Evolutionary conservation across 2,113 vertebrate genomes (phyloP).

Genomic region (Nothocercus nigrocapillus): DNA sequence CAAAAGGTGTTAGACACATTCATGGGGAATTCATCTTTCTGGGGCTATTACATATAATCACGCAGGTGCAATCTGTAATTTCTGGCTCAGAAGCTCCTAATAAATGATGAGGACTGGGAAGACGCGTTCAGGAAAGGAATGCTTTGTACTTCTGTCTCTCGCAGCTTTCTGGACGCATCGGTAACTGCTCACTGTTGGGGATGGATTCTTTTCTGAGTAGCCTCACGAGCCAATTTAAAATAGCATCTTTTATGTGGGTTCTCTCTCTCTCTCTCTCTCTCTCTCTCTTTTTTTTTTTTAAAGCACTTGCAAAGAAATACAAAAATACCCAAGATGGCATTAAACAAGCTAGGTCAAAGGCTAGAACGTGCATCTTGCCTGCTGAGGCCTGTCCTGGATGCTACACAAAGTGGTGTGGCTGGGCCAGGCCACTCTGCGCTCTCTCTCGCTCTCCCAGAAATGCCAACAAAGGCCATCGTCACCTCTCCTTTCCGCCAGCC

Average conservation of each 20-base stretch:
- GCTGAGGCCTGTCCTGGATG: neutral
- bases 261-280: no score
- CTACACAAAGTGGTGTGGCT: no score
- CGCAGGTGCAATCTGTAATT: neutral
- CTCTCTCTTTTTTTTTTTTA: neutral
- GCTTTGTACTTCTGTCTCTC: neutral
- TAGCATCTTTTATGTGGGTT: neutral
- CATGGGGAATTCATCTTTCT: neutral
- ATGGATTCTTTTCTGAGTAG: neutral
- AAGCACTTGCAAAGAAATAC: neutral
- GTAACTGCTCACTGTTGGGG: neutral
- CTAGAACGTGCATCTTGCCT: neutral
- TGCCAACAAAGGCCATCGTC: neutral
- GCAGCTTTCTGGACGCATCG: neutral
- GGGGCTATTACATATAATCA: neutral
- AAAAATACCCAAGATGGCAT: neutral
- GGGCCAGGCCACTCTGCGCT: no score
- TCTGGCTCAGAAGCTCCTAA: neutral
- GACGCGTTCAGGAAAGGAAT: neutral
- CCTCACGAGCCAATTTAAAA: neutral
- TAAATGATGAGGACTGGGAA: neutral
- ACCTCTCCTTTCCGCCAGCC: neutral
- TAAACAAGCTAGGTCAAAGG: neutral
- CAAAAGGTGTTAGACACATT: neutral
- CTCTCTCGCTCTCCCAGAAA: neutral